Base-by-base conservation (phyloP, 2,888 invertebrate species). In the Leptinotarsa tumamoca region DNA sequence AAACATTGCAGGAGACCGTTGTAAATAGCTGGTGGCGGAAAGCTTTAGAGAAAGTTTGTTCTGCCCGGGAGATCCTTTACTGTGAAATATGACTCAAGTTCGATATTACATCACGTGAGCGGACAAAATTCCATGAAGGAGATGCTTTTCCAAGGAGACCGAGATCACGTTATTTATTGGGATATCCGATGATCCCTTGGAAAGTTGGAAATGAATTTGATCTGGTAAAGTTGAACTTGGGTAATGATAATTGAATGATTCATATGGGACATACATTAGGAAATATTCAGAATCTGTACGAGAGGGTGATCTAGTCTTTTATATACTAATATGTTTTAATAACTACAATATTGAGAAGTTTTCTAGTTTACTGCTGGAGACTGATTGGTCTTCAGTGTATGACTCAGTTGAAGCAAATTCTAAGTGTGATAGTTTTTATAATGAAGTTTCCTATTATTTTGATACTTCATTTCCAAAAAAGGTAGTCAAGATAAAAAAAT, bases 1-100 rank as follows among this genome's bases (percentile, higher is more conserved):
- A 63, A 63, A 63, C 63, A 63, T 63, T 63, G 63, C 43, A 54
- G 54, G 52, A 54, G 54, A 68, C 51, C 63, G 68, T 51, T 68
- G 68, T 68, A 68, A 68, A 68, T 51, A 68, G 50, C 54, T 68
- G 43, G 23, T 68, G 43, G 68, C 68, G 68, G 58, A 56, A 69
- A 69, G 69, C 56, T 56, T 69, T 33, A 18, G 56, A 49, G 69
- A 69, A 69, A 56, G 68, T 56, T 27, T 51, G 68, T 69, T 69
- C 56, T 43, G 43, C 33, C n/a, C 14, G n/a, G 33, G 33, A 43
- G 56, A 56, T 58, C 56, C 56, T 58, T 54, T 49, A 54, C 15
- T n/a, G 69, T 69, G 69, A 69, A 69, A 69, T 56, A 69, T 63
- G 63, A 63, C 33, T 33, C 33, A 43, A 63, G 63, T 63, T 63